phyloP scores from a whole-genome alignment of 1,140 invertebrate species.

The Coenobita brevimanus region DNA sequence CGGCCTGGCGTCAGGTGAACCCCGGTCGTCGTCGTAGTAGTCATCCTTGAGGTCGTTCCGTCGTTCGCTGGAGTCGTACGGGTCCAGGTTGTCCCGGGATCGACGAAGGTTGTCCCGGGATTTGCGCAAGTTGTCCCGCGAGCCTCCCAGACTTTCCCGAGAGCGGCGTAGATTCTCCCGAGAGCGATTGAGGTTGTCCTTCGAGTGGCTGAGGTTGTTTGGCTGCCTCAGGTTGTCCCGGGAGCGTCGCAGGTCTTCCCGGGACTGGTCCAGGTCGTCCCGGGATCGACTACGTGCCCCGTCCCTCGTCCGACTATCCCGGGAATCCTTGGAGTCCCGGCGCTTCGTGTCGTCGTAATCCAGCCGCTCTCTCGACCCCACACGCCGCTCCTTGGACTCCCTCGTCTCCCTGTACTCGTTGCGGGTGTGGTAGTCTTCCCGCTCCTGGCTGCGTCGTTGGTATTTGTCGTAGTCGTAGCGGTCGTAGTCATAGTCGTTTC shows the following conservation, averaged over 20 bases:
- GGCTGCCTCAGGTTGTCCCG: not conserved
- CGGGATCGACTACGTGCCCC: slow-evolving; percentile 32
- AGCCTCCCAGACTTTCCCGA: too few species aligned
- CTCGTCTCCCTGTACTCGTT: too few species aligned
- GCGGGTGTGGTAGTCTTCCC: too few species aligned
- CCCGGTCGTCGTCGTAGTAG: slow-evolving; percentile 4
- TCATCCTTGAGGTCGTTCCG: slow-evolving; percentile 16
- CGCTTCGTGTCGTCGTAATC: slow-evolving; percentile 15
- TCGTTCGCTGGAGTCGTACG: slow-evolving; percentile 18
- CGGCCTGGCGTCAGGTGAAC: slow-evolving; percentile 26
- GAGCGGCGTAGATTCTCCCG: slow-evolving; percentile 23
- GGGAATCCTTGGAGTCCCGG: slow-evolving; percentile 32
- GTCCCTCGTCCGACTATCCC: slow-evolving; percentile 14
- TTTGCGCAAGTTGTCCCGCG: not conserved
- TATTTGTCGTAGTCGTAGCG: slow-evolving; percentile 6
- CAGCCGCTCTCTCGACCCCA: not conserved
- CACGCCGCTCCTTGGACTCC: too few species aligned
- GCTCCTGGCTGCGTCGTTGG: too few species aligned
- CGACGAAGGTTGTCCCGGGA: not conserved
- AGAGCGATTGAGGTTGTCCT: slow-evolving; percentile 13
- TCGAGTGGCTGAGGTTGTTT: not conserved
- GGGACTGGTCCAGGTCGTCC: slow-evolving; percentile 9
- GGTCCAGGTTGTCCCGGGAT: slow-evolving; percentile 21
- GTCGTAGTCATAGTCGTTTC: not conserved
- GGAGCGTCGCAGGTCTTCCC: not conserved